Base-by-base conservation (phyloP, 2,888 invertebrate genomes). In the Ischnus inquisitorius region DNA sequence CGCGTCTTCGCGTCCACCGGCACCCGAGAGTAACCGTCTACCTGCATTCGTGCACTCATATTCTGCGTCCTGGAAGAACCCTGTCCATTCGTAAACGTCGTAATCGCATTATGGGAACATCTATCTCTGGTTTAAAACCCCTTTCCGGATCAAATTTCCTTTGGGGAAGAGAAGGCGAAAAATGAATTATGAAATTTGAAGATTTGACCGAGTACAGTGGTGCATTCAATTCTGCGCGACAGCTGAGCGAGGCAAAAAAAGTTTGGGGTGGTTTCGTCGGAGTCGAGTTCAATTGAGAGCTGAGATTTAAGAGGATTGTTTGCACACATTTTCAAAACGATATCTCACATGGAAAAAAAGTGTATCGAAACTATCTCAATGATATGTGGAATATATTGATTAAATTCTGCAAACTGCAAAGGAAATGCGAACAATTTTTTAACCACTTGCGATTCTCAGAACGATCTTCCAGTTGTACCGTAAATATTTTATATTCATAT, bases 61-160 rank as follows among this genome's bases (percentile, higher is more conserved):
- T 6, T 54, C 41, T 25, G 86, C 86, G 78, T 87, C 85, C 85
- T 80, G 87, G 85, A 89, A 88, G 28, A 46, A 25, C 28, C 69
- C 25, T 54, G 46, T 41, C 88, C 87, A 87, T 88, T 89, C 87
- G 86, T 87, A 88, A 88, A 89, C 87, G 87, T 87, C 89, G 84
- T 88, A 88, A 90, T 90, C 87, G 88, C 87, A 83, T 90, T 87
- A 87, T 69, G 79, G 46, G 34, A 43, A 28, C 75, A 77, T 83
- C 71, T 72, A 6, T 71, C 43, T 46, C 25, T n/a, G 34, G 34
- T 43, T 54, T 43, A 16, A 62, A 46, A 28, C 14, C 57, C 57
- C 28, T 68, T n/a, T 41, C 2, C 10, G 41, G 46, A 43, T 74
- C 34, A 34, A 74, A 62, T 74, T 74, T 62, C 74, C 0, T 28